Evolutionary conservation across 2,113 vertebrate genomes (phyloP), one percentile per base, ranked within the genome.

Genomic region (Channa argus): DNA sequence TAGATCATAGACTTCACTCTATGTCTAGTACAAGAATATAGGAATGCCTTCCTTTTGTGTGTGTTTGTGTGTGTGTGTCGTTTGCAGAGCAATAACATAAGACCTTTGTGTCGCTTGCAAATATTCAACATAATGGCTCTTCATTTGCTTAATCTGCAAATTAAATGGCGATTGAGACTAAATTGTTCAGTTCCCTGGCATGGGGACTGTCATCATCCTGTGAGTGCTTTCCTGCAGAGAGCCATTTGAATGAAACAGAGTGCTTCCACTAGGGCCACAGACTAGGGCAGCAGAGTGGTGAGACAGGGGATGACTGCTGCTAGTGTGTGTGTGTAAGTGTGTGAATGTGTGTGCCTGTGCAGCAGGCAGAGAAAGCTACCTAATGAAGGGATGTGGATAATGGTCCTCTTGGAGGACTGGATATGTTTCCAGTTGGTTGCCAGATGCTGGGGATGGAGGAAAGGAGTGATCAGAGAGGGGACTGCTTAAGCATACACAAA

Each of bases 141-240:
- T 98, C 96, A 98, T 98, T 98, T 96, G 96, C 96, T 96, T 98
- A 97, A 98, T 97, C 96, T 97, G 95, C 96, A 96, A 98, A 98
- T 98, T 97, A 97, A 97, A 97, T 93, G 93, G 93, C 94, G 91
- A 97, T 96, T 96, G 95, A 89, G 95, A 95, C 89, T 93, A 96
- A 91, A 96, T 90, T 91, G 90, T 87, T 88, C 77, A 67, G 89
- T 80, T 90, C 77, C 86, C 77, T 92, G 93, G 94, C 94, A 96
- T 94, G 95, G 95, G 95, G 96, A 96, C 96, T 96, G 96, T 96
- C 96, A 97, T 97, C 96, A 96, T 95, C 95, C 96, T 89, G 94
- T 95, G 95, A 96, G 96, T 95, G 96, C 96, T 95, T 97, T 97
- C 96, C 96, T 97, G 96, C 96, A 95, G 96, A 97, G 96, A 98